Conservation (phyloP, 2,888 invertebrate genomes). For the Galerucella calmariensis region DNA sequence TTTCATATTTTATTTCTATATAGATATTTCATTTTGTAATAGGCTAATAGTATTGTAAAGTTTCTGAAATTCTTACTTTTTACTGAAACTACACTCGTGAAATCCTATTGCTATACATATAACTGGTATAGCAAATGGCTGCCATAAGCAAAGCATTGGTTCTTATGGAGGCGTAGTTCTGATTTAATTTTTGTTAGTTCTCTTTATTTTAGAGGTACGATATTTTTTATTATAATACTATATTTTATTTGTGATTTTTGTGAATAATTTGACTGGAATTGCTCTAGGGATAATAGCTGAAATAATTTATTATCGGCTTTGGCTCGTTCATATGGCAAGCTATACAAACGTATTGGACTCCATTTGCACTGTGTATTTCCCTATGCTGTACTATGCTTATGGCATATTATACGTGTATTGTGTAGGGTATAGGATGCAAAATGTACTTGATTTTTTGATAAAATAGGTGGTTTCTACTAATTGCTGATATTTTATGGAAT, state of each 20-base stretch:
- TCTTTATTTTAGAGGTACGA: constrained; percentile 31
- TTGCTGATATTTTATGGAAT: constrained; percentile 23
- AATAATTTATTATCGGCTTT: constrained; percentile 51
- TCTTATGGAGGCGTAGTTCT: constrained; percentile 44
- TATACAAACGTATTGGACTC: constrained; percentile 64
- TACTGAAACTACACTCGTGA: constrained; percentile 45
- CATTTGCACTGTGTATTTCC: constrained; percentile 65
- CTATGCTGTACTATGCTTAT: constrained; percentile 58
- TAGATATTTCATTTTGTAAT: constrained; percentile 58
- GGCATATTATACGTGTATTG: constrained; percentile 55
- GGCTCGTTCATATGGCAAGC: constrained; percentile 66
- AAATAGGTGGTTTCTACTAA: constrained; percentile 46
- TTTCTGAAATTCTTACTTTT: constrained; percentile 46
- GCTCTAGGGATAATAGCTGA: constrained; percentile 29
- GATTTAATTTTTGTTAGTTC: constrained; percentile 49
- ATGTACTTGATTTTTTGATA: constrained; percentile 51
- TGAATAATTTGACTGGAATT: constrained; percentile 47
- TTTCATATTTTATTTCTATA: constrained; percentile 60
- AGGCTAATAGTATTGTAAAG: constrained; percentile 52
- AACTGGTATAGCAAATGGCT: constrained; percentile 67
- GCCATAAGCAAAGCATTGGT: constrained; percentile 68
- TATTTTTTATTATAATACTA: constrained; percentile 54
- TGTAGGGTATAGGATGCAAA: constrained; percentile 49
- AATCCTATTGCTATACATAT: constrained; percentile 60
- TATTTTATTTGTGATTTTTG: constrained; percentile 58